Evolutionary conservation across 2,888 invertebrate genomes (phyloP).

Genomic region (Oegoconia quadripuncta): DNA sequence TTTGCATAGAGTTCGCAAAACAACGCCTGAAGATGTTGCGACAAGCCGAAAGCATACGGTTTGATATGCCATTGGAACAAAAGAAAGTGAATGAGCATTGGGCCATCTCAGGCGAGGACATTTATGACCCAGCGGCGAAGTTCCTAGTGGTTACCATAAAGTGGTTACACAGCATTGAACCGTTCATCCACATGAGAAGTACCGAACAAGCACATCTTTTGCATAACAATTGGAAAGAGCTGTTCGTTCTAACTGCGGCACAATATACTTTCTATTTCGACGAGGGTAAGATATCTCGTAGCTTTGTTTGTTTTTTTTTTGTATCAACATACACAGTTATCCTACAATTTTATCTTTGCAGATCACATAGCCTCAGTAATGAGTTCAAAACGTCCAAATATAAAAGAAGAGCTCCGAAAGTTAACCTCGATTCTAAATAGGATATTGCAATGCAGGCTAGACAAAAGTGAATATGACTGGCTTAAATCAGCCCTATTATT

Average conservation of each 20-base stretch:
- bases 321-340: constrained; percentile 19
- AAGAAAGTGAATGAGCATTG: constrained; percentile 38
- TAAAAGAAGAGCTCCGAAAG: constrained; percentile 60
- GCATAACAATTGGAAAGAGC: constrained; percentile 90
- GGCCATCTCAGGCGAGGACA: constrained; percentile 63
- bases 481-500: constrained; percentile 90
- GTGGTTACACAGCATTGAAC: constrained; percentile 88
- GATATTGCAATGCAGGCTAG: constrained; percentile 82
- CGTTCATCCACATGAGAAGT: constrained; percentile 82
- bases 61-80: constrained; percentile 17
- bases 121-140: constrained; percentile 85
- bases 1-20: constrained; percentile 25
- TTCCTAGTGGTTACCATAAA: constrained; percentile 87
- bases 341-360: constrained; percentile 39
- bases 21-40: constrained; percentile 28
- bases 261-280: constrained; percentile 88
- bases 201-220: constrained; percentile 86
- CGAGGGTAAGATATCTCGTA: constrained; percentile 74
- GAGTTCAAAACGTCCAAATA: constrained; percentile 74
- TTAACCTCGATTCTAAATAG: constrained; percentile 82
- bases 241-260: constrained; percentile 90
- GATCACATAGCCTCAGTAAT: constrained; percentile 51
- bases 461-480: constrained; percentile 91
- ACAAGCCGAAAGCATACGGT: constrained; percentile 28
- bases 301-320: no score